Conservation (phyloP, 2,888 invertebrate species). For the Apamea monoglypha region DNA sequence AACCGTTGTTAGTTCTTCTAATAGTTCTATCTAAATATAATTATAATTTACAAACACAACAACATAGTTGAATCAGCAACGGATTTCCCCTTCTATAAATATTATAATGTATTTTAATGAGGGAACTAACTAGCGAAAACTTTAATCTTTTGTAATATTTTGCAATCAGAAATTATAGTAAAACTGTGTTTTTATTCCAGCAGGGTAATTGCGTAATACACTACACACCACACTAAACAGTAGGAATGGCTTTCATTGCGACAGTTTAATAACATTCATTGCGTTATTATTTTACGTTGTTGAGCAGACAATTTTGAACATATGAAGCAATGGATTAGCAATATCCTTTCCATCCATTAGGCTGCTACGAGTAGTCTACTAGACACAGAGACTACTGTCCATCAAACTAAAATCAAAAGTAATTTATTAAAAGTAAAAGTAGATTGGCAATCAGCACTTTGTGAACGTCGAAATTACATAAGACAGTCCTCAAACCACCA, state of each 20-base stretch:
- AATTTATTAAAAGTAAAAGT: background rate
- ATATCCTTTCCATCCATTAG: background rate
- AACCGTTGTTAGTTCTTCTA: background rate
- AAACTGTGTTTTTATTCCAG: background rate
- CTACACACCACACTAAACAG: too few relatives aligned
- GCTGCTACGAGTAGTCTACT: background rate
- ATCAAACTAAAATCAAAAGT: background rate
- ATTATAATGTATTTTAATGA: conserved; percentile 16
- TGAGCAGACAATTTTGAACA: too few relatives aligned
- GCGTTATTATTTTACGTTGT: background rate
- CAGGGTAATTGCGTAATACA: background rate
- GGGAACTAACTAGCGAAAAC: background rate
- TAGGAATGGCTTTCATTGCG: background rate
- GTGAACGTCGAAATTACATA: background rate
- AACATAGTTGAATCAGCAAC: conserved; percentile 18
- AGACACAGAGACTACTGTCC: too few relatives aligned
- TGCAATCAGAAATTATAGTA: background rate
- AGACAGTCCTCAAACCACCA: background rate
- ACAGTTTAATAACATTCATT: background rate
- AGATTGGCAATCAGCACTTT: background rate
- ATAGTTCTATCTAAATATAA: conserved; percentile 38
- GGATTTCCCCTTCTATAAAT: conserved; percentile 48
- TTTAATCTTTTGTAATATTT: background rate
- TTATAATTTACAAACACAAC: conserved; percentile 27
- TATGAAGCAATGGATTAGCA: background rate